phyloP scores from a whole-genome alignment of 2,113 vertebrate genomes.

The Salvelinus fontinalis region DNA sequence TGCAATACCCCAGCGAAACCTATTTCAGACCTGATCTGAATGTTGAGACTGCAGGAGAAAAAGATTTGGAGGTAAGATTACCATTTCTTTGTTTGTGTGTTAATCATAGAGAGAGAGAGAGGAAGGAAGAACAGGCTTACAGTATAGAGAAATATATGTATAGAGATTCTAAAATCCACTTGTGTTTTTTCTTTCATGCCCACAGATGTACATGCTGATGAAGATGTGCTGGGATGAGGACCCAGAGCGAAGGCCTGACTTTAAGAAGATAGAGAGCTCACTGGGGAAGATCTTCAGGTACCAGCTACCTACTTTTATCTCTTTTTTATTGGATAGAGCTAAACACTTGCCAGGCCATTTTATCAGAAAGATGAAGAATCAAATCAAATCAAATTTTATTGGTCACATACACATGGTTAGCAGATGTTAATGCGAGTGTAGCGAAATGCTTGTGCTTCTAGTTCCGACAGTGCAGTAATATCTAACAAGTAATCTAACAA shows the following conservation, averaged over 20 bases:
- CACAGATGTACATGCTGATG: conserved; percentile 82
- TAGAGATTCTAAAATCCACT: neutral
- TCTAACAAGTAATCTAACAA: too few relatives aligned
- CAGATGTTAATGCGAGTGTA: too few relatives aligned
- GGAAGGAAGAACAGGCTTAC: too few relatives aligned
- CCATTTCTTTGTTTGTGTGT: neutral
- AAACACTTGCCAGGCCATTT: too few relatives aligned
- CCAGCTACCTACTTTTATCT: neutral
- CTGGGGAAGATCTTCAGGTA: conserved; percentile 94
- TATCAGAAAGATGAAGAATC: too few relatives aligned
- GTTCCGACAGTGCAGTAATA: too few relatives aligned
- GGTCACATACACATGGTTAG: too few relatives aligned
- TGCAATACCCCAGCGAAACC: conserved; percentile 69
- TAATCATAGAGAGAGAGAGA: neutral
- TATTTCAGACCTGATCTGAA: conserved; percentile 88
- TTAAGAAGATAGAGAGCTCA: conserved; percentile 90
- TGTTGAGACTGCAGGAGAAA: conserved; percentile 80
- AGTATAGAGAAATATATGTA: neutral
- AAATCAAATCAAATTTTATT: too few relatives aligned
- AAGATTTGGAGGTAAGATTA: conserved; percentile 82
- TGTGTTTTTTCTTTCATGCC: neutral
- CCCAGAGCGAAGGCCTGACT: conserved; percentile 93
- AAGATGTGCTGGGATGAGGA: conserved; percentile 96
- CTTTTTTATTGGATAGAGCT: neutral
- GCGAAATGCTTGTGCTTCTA: too few relatives aligned